Percentiles rank a stretch among this genome's conserved stretches.
These are phyloP conservation scores for Pocillopora damicornis DNA, from an alignment of 64 coral and sea anemone species.

Conservation along the genomic window DNA sequence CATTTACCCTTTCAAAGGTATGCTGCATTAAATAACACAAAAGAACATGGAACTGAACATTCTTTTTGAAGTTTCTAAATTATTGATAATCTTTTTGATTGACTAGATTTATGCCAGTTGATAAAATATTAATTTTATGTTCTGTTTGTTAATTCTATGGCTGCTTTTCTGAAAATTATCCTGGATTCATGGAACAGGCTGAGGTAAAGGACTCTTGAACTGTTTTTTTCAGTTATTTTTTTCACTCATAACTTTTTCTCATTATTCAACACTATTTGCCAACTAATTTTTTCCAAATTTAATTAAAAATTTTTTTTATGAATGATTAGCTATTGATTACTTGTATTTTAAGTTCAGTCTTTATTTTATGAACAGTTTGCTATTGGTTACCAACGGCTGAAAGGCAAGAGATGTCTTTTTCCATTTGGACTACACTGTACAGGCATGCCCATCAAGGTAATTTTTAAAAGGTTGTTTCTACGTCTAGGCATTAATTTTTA, in stretches of 20 bases:
- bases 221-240: not conserved
- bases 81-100: not conserved
- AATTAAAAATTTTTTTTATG: too few species aligned
- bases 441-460: constrained; percentile 91
- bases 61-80: not conserved
- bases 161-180: not conserved
- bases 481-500: not conserved
- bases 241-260: not conserved
- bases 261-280: not conserved
- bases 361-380: constrained; percentile 61
- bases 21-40: too few species aligned
- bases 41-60: not conserved
- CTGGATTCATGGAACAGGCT: not conserved
- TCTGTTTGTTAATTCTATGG: not conserved
- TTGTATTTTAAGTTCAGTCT: not conserved
- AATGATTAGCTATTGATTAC: not conserved
- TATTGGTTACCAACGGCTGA: constrained; percentile 63
- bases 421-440: constrained; percentile 93
- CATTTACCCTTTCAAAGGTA: constrained; percentile 83
- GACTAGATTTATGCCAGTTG: not conserved
- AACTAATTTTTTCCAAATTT: too few species aligned
- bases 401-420: constrained; percentile 74
- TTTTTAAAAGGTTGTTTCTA: not conserved
- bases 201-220: not conserved
- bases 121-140: not conserved